These are phyloP conservation scores for Galbula dea DNA, from an alignment of 2,113 vertebrate genomes.

Conservation along the genomic window DNA sequence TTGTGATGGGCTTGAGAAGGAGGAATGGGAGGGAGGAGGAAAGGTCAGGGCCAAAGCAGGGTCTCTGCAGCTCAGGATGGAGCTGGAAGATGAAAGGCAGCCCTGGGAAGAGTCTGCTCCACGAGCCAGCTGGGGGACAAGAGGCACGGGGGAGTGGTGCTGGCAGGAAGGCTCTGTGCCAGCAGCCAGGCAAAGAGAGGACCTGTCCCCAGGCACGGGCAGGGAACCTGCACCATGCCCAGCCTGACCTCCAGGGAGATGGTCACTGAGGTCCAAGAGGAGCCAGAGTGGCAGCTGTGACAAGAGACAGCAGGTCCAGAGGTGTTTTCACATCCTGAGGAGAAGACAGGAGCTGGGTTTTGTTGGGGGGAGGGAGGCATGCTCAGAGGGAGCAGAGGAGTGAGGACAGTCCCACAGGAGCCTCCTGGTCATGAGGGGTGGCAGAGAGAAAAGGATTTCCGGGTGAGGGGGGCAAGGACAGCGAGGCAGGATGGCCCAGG, in stretches of 20 bases:
- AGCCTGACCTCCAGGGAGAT: not conserved
- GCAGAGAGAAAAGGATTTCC: not conserved
- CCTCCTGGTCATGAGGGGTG: too few species aligned
- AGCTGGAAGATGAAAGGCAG: not conserved
- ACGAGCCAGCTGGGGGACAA: fast-evolving
- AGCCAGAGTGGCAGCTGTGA: not conserved
- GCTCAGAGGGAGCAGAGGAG: not conserved
- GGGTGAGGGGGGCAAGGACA: not conserved
- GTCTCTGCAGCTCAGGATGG: not conserved
- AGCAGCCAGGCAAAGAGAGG: fast-evolving
- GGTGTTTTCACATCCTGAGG: fast-evolving
- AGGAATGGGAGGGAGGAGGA: not conserved
- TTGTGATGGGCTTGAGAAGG: not conserved
- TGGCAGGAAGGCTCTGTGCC: not conserved
- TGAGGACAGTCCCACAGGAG: fast-evolving
- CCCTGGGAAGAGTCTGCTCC: not conserved
- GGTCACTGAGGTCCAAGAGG: not conserved
- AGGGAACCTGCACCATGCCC: fast-evolving
- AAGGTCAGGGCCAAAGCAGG: not conserved
- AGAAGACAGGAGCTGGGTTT: not conserved
- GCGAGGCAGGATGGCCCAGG: not conserved
- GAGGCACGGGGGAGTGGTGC: not conserved
- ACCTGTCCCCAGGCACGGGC: not conserved
- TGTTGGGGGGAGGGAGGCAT: fast-evolving
- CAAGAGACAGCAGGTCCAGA: not conserved